Percentiles rank a stretch among this genome's conserved stretches.
Conservation (phyloP, 2,797 vertebrate genomes). For the Syngnathus acus region DNA sequence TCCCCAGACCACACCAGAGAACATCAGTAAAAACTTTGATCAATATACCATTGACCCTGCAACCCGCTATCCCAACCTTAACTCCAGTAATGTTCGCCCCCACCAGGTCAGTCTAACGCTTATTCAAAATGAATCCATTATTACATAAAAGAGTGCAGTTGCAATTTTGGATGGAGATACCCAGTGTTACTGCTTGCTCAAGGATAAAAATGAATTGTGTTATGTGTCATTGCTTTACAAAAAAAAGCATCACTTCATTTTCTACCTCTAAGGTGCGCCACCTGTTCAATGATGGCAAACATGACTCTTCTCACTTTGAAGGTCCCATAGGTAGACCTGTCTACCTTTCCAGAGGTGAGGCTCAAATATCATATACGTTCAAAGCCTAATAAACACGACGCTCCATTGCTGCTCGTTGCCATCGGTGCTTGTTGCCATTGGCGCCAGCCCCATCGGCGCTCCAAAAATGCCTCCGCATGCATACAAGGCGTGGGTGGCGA, state of each 20-base stretch:
- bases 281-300: conserved; percentile 77
- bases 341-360: conserved; percentile 79
- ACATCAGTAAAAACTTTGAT: conserved; percentile 95
- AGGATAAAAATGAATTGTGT: background rate
- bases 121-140: background rate
- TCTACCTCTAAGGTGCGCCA: conserved; percentile 77
- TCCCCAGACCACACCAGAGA: conserved; percentile 94
- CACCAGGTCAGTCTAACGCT: conserved; percentile 77
- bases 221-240: background rate
- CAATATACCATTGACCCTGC: conserved; percentile 88
- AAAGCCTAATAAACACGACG: no score
- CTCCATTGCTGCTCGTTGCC: no score
- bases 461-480: no score
- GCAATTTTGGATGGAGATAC: background rate
- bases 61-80: conserved; percentile 93
- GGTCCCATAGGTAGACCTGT: conserved; percentile 70
- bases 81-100: conserved; percentile 81
- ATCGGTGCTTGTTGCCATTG: no score
- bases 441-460: no score
- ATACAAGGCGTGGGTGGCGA: no score
- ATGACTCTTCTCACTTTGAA: conserved; percentile 61
- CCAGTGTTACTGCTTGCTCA: background rate
- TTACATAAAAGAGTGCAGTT: background rate
- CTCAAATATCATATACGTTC: background rate
- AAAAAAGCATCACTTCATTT: background rate